A percentile compares a stretch with the other conserved stretches of the same genome.
Evolutionary conservation across 2,888 invertebrate species (phyloP).

Genomic region (Drosophila ustulata): DNA sequence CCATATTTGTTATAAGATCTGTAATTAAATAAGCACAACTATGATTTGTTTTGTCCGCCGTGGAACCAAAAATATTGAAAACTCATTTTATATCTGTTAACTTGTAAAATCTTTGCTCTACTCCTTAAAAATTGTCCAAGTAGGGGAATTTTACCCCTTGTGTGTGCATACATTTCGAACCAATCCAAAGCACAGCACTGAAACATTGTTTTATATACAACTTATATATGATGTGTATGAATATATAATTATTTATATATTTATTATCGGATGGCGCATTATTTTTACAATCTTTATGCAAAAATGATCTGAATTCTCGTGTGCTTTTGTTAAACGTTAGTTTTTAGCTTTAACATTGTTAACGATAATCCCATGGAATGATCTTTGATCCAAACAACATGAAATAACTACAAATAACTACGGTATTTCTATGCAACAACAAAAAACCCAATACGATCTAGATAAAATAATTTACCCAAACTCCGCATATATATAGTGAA

Average conservation of each 20-base stretch:
- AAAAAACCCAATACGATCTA: constrained; percentile 40
- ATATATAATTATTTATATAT: constrained; percentile 18
- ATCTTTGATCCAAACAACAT: constrained; percentile 41
- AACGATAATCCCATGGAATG: constrained; percentile 48
- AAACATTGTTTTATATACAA: constrained; percentile 42
- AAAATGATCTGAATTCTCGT: constrained; percentile 49
- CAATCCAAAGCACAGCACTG: constrained; percentile 50
- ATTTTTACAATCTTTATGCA: constrained; percentile 26
- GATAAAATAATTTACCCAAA: constrained; percentile 41
- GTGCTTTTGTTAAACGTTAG: constrained; percentile 68
- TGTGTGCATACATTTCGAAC: constrained; percentile 32
- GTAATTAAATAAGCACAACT: constrained; percentile 66
- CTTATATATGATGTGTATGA: constrained; percentile 23
- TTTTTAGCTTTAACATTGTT: constrained; percentile 54
- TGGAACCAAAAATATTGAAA: constrained; percentile 33
- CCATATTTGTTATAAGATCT: constrained; percentile 71
- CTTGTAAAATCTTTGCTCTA: neutral
- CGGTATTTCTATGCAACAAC: constrained; percentile 58
- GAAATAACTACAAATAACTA: constrained; percentile 33
- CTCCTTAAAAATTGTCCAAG: neutral
- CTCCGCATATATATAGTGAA: constrained; percentile 22
- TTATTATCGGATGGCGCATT: constrained; percentile 33
- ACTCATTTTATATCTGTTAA: constrained; percentile 36
- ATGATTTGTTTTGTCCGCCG: constrained; percentile 52
- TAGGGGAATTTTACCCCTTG: constrained; percentile 2